Conservation (phyloP, 2,888 invertebrate species). For the Leistus spinibarbis region DNA sequence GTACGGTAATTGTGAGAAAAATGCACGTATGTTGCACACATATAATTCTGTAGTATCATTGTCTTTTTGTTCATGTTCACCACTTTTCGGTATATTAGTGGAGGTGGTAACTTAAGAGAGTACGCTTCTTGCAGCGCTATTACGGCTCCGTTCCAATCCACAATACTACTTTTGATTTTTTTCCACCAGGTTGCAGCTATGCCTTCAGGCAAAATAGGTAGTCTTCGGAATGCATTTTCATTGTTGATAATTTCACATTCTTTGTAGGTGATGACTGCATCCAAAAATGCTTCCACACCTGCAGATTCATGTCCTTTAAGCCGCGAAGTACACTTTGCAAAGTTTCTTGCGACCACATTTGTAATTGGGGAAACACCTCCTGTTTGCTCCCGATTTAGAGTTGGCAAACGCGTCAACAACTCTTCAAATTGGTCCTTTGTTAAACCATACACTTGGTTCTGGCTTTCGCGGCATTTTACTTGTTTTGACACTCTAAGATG, state of each 20-base stretch:
- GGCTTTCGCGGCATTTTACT: too few relatives aligned
- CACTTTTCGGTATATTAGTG: neutral
- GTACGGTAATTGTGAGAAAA: neutral
- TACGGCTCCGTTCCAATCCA: slow-evolving; percentile 1
- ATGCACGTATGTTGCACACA: neutral
- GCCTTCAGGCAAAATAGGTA: slow-evolving; percentile 29
- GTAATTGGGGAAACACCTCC: too few relatives aligned
- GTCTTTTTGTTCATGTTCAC: neutral
- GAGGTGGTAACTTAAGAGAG: neutral
- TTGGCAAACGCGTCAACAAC: too few relatives aligned
- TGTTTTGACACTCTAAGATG: too few relatives aligned
- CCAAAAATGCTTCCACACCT: slow-evolving; percentile 19
- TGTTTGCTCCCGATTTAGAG: too few relatives aligned
- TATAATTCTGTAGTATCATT: neutral
- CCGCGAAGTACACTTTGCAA: neutral
- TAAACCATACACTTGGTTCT: too few relatives aligned
- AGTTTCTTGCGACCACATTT: too few relatives aligned
- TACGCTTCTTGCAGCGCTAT: neutral
- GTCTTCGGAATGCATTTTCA: slow-evolving; percentile 22
- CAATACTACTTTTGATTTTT: slow-evolving; percentile 12
- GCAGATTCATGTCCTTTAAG: neutral
- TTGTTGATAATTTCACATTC: slow-evolving; percentile 28
- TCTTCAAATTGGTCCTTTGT: too few relatives aligned
- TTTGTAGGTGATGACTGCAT: slow-evolving; percentile 13
- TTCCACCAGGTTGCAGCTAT: slow-evolving; percentile 31